phyloP scores from a whole-genome alignment of 2,113 vertebrate species.

The Tragelaphus scriptus region DNA sequence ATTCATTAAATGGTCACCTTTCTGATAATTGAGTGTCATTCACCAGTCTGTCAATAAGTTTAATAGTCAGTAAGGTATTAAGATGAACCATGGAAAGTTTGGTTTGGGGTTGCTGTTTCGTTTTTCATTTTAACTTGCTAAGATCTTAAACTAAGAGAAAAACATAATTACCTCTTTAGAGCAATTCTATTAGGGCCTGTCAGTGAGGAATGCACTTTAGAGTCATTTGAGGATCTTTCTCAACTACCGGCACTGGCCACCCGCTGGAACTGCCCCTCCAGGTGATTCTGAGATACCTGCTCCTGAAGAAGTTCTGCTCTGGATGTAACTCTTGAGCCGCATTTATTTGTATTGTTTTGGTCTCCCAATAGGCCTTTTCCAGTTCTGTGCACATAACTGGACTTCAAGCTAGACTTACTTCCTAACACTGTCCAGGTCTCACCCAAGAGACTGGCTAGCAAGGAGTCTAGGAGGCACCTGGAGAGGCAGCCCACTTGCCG shows the following conservation, averaged over 20 bases:
- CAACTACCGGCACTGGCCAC: background rate
- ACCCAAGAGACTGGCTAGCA: background rate
- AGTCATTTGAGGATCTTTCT: background rate
- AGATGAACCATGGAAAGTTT: background rate
- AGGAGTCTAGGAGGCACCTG: background rate
- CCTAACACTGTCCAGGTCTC: background rate
- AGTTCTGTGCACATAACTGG: background rate
- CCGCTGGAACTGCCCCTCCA: background rate
- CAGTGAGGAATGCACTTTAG: background rate
- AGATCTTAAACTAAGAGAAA: background rate
- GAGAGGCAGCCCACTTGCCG: background rate
- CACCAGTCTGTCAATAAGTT: background rate
- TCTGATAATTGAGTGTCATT: background rate
- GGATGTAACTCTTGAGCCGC: background rate
- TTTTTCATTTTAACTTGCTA: constrained; percentile 27
- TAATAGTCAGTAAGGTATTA: background rate
- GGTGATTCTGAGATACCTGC: background rate
- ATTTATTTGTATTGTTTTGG: background rate
- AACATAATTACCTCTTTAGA: background rate
- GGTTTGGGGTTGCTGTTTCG: background rate
- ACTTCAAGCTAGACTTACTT: background rate
- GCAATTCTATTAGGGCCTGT: background rate
- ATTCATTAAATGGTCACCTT: background rate
- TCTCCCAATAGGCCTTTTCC: background rate
- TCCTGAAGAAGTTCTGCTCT: background rate